Evolutionary conservation across 2,797 vertebrate species (phyloP), one percentile per base, ranked within the genome.

Genomic region (Enoplosus armatus): DNA sequence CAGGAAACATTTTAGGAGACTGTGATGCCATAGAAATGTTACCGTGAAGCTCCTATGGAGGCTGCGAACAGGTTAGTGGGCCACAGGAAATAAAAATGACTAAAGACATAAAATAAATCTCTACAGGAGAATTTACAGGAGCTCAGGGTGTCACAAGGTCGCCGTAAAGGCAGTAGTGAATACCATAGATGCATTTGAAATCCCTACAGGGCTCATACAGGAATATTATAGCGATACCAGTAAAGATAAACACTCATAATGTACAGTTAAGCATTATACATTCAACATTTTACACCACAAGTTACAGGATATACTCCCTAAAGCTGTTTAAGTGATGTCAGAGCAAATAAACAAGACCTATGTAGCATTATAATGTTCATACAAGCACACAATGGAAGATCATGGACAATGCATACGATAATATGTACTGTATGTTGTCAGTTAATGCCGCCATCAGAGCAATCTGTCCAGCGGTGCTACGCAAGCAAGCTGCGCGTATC

Each of bases 401-500:
- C n/a, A 73, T 33, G 1, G 22, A 55, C 33, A n/a, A 66, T 24
- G 26, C 45, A 45, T 11, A 14, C 2, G 47, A 14, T 39, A 56
- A 77, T 70, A n/a, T 26, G 7, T 1, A 4, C 11, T 50, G 60
- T 45, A 20, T 79, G 53, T 41, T 56, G 20, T 53, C 55, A 64
- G 26, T 26, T 51, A 53, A 69, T 48, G 47, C 41, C 15, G 3
- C 59, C 64, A 83, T 72, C 41, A 74, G n/a, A 59, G 66, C 56
- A 83, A 61, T n/a, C n/a, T 27, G 39, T 69, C 73, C 69, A 86
- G 75, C 15, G 20, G 80, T 83, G 51, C 43, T 43, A 45, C 70
- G 53, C 43, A 77, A 55, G 75, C 62, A 45, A 87, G 86, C 63
- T 56, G 77, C 5, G 4, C 84, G 72, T 77, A 81, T 87, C 88